A percentile compares a stretch with the other conserved stretches of the same genome.
Conservation (phyloP, 30 jellyfish, hydroid and myxozoan genomes). For the Aurelia sp. region DNA sequence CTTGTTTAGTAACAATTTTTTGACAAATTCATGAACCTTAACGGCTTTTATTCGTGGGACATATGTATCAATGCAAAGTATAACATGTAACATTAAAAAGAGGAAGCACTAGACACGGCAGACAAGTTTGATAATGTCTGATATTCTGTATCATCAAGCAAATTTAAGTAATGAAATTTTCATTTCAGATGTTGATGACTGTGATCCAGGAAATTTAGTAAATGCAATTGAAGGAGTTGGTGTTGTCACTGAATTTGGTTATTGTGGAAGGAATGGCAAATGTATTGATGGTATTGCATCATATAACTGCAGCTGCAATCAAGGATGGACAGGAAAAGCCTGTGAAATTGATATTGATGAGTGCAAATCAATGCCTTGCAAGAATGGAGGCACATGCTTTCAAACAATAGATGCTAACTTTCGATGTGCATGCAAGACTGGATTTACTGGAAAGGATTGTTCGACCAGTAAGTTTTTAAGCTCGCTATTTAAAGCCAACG, state of each 20-base stretch:
- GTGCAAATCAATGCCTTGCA: constrained; percentile 51
- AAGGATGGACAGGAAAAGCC: constrained; percentile 81
- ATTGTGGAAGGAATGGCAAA: constrained; percentile 84
- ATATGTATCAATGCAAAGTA: too few relatives aligned
- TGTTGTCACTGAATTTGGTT: constrained; percentile 74
- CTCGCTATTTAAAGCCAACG: too few relatives aligned
- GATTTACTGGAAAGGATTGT: constrained; percentile 80
- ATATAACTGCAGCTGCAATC: constrained; percentile 68
- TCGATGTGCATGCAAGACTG: constrained; percentile 68
- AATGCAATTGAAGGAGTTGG: constrained; percentile 56
- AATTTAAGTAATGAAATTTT: neutral
- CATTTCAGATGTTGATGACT: constrained; percentile 73
- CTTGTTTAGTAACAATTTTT: too few relatives aligned
- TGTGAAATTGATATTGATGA: constrained; percentile 65
- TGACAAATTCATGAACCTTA: too few relatives aligned
- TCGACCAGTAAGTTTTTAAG: constrained; percentile 48
- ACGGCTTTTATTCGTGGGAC: too few relatives aligned
- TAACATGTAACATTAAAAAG: too few relatives aligned
- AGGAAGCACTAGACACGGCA: too few relatives aligned
- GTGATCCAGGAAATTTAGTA: constrained; percentile 80
- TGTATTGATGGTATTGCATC: constrained; percentile 87
- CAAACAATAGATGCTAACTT: constrained; percentile 59
- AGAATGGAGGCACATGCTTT: constrained; percentile 50
- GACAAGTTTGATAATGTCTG: too few relatives aligned
- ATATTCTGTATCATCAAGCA: neutral